A percentile compares a stretch with the other conserved stretches of the same genome.
Evolutionary conservation across 2,888 invertebrate genomes (phyloP).

Genomic region (Automeris io): DNA sequence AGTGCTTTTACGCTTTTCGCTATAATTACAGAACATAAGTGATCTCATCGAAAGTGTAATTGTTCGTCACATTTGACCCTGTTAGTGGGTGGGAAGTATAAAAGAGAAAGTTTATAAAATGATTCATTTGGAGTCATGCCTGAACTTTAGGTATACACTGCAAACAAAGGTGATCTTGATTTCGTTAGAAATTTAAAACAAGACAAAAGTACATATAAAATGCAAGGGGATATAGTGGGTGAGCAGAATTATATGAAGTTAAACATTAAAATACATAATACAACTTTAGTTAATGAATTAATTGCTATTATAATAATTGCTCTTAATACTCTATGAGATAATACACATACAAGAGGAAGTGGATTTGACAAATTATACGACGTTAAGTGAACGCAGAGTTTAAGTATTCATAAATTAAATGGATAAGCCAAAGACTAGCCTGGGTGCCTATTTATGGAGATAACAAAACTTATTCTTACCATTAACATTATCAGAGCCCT

Average conservation of each 20-base stretch:
- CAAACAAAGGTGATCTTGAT: not conserved
- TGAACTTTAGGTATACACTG: not conserved
- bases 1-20: not conserved
- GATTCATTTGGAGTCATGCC: constrained; percentile 28
- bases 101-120: constrained; percentile 37
- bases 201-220: not conserved
- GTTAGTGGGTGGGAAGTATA: constrained; percentile 28
- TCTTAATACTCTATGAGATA: too few relatives aligned
- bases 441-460: not conserved
- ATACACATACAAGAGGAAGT: too few relatives aligned
- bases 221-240: too few relatives aligned
- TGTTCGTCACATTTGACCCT: constrained; percentile 27
- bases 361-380: too few relatives aligned
- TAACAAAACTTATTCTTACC: not conserved
- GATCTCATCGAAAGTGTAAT: constrained; percentile 26
- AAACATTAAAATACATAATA: too few relatives aligned
- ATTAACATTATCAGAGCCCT: not conserved
- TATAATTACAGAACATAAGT: constrained; percentile 1
- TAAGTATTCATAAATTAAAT: not conserved
- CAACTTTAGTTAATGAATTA: too few relatives aligned
- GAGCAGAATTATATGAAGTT: too few relatives aligned
- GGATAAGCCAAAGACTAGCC: not conserved
- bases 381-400: too few relatives aligned
- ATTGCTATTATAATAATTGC: too few relatives aligned
- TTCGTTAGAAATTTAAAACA: not conserved